A percentile compares a stretch with the other conserved stretches of the same genome.
phyloP scores from a whole-genome alignment of 2,113 vertebrate genomes.

The Pygathrix nemaeus region DNA sequence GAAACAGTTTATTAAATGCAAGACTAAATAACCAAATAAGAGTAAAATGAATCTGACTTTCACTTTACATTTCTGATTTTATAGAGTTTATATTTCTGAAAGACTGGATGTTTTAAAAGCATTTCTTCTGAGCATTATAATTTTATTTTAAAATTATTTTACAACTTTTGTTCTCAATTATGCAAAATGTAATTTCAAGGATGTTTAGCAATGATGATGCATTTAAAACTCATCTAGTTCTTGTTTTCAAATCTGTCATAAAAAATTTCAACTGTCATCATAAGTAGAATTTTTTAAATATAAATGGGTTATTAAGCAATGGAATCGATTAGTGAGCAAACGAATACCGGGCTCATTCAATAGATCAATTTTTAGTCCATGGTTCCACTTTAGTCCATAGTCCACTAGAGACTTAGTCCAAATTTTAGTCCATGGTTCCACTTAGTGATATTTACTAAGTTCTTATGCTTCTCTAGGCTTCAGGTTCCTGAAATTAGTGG shows the following conservation, averaged over 20 bases:
- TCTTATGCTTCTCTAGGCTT: background rate
- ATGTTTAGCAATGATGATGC: background rate
- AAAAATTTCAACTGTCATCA: background rate
- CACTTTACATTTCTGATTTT: background rate
- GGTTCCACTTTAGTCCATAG: background rate
- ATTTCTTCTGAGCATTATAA: background rate
- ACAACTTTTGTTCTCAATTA: constrained; percentile 11
- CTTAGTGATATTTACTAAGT: background rate
- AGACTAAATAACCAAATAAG: constrained; percentile 2
- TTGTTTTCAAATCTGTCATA: background rate
- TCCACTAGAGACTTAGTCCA: too few relatives aligned
- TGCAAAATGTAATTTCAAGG: background rate
- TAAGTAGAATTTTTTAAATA: background rate
- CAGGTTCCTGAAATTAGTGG: background rate
- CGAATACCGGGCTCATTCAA: background rate
- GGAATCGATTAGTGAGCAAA: background rate
- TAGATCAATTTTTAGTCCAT: background rate
- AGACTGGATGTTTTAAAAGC: background rate
- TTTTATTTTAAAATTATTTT: constrained; percentile 39
- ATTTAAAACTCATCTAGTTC: background rate
- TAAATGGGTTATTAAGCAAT: background rate
- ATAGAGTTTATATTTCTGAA: background rate
- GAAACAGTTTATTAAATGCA: constrained; percentile 46
- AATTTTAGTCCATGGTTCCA: background rate
- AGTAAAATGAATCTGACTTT: background rate